phyloP scores from a whole-genome alignment of 2,888 invertebrate genomes.

The Perizoma affinitatum region DNA sequence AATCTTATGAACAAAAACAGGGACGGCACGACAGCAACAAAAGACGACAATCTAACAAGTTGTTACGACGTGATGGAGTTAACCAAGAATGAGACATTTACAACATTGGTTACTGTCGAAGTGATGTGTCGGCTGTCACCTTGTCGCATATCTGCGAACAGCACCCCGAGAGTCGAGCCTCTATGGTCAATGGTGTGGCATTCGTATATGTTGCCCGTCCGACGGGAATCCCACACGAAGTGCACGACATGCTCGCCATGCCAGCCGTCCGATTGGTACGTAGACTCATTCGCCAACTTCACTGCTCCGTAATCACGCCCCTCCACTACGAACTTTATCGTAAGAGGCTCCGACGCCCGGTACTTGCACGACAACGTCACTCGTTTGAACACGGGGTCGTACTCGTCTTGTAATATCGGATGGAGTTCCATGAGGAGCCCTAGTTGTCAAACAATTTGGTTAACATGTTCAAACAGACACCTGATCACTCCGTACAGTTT shows the following conservation, averaged over 20 bases:
- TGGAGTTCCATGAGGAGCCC: constrained; percentile 77
- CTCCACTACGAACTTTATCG: constrained; percentile 67
- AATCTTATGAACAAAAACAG: constrained; percentile 16
- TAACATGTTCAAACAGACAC: constrained; percentile 21
- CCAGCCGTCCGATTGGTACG: constrained; percentile 63
- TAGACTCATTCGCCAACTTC: constrained; percentile 60
- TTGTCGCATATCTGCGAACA: constrained; percentile 63
- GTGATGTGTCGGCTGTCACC: constrained; percentile 42
- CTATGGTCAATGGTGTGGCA: constrained; percentile 67
- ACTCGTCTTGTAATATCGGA: constrained; percentile 59
- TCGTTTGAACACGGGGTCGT: constrained; percentile 42
- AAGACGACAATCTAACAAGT: constrained; percentile 19
- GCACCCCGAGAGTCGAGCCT: constrained; percentile 66
- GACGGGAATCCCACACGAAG: constrained; percentile 61
- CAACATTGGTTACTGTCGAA: constrained; percentile 25
- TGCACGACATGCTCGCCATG: constrained; percentile 62
- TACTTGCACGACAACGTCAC: constrained; percentile 73
- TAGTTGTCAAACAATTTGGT: constrained; percentile 47
- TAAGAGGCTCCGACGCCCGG: constrained; percentile 68
- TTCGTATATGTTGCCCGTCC: constrained; percentile 59
- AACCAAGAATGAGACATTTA: constrained; percentile 32
- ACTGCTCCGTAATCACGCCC: constrained; percentile 52
- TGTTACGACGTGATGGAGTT: constrained; percentile 26
- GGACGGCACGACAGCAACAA: constrained; percentile 21
- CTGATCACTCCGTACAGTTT: too few species aligned